These are phyloP conservation scores for Lonchura striata DNA, from an alignment of 2,113 vertebrate species.

Conservation along the genomic window DNA sequence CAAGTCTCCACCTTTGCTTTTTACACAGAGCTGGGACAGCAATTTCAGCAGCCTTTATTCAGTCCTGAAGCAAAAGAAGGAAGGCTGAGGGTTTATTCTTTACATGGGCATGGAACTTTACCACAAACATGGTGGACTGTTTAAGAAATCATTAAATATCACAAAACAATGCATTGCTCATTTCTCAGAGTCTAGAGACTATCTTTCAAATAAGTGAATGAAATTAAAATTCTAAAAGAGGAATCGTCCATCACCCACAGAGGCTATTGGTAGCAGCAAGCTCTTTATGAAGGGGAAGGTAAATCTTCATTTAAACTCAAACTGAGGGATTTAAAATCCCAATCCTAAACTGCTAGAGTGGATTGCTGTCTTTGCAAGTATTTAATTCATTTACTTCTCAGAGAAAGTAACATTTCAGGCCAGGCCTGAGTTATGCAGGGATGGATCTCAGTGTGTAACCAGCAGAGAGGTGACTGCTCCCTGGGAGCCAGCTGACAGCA, in stretches of 20 bases:
- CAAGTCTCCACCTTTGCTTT: neutral
- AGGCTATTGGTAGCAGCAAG: neutral
- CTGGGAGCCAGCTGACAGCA: neutral
- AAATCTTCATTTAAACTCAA: neutral
- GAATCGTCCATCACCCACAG: rapidly evolving
- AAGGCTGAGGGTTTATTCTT: neutral
- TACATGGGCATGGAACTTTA: neutral
- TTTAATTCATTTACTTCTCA: neutral
- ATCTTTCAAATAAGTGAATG: neutral
- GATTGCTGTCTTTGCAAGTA: neutral
- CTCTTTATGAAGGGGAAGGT: neutral
- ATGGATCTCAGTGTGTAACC: neutral
- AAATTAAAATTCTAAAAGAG: neutral
- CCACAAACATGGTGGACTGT: neutral
- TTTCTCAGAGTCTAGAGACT: neutral
- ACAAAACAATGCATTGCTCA: neutral
- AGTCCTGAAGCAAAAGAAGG: neutral
- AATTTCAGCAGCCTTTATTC: neutral
- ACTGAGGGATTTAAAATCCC: neutral
- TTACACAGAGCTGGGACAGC: neutral
- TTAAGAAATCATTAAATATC: neutral
- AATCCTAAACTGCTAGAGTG: neutral
- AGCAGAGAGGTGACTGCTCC: neutral
- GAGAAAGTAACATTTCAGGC: neutral
- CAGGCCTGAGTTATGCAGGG: neutral